These are phyloP conservation scores for Stomorhina lunata DNA, from an alignment of 2,888 invertebrate genomes.

Conservation along the genomic window DNA sequence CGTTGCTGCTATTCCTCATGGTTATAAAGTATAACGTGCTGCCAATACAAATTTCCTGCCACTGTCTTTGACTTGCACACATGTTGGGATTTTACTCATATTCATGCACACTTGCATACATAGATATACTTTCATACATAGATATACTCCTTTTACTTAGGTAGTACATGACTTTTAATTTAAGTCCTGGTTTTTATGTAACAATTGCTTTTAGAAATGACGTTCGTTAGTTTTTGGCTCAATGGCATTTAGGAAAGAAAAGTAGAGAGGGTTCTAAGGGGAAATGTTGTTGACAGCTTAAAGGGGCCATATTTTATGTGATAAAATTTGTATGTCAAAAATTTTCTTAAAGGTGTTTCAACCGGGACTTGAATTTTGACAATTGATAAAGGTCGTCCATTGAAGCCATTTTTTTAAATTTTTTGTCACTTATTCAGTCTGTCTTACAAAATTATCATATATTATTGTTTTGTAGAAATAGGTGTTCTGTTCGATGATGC, in stretches of 20 bases:
- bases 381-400: too few relatives aligned
- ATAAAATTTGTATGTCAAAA: too few relatives aligned
- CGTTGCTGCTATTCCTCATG: conserved; percentile 2
- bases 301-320: too few relatives aligned
- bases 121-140: neutral
- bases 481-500: too few relatives aligned
- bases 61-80: conserved; percentile 31
- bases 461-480: too few relatives aligned
- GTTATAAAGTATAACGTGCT: conserved; percentile 61
- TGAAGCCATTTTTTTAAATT: too few relatives aligned
- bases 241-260: neutral
- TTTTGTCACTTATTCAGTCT: too few relatives aligned
- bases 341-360: too few relatives aligned
- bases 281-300: neutral
- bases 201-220: conserved; percentile 34
- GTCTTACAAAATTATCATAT: too few relatives aligned
- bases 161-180: conserved; percentile 47
- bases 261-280: neutral
- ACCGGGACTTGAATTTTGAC: too few relatives aligned
- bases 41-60: conserved; percentile 65
- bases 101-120: neutral
- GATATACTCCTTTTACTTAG: too few relatives aligned
- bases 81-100: neutral
- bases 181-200: conserved; percentile 22
- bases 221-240: conserved; percentile 1